Evolutionary conservation across 2,113 vertebrate species (phyloP).

Genomic region (Leucopsar rothschildi): DNA sequence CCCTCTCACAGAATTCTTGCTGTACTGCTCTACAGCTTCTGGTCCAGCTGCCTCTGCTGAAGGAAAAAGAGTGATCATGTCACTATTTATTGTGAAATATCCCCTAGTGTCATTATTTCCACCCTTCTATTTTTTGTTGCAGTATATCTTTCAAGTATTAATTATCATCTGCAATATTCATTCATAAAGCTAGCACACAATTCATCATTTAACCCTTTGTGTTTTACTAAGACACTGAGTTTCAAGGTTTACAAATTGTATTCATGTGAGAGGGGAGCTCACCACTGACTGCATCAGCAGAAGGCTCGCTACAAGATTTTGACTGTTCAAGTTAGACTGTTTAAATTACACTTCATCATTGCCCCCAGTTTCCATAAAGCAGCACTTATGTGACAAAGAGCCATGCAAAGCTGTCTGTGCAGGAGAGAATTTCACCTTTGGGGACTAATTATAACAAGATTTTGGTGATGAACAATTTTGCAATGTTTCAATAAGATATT

Average conservation of each 20-base stretch:
- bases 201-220: neutral
- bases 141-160: neutral
- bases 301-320: neutral
- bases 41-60: neutral
- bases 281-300: neutral
- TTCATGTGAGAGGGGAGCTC: neutral
- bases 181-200: neutral
- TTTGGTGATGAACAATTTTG: constrained; percentile 14
- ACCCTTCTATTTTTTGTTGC: neutral
- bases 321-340: neutral
- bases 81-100: neutral
- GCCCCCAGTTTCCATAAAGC: neutral
- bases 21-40: neutral
- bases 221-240: neutral
- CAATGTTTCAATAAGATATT: neutral
- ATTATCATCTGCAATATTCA: neutral
- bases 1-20: neutral
- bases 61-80: neutral
- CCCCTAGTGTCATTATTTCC: neutral
- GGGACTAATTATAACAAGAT: constrained; percentile 42
- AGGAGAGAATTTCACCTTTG: constrained; percentile 17
- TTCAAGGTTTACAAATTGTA: neutral
- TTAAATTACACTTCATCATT: constrained; percentile 1
- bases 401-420: neutral
- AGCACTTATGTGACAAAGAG: neutral